A percentile compares a stretch with the other conserved stretches of the same genome.
Conservation (phyloP, 2,888 invertebrate species). For the Dicyrtoma fusca region DNA sequence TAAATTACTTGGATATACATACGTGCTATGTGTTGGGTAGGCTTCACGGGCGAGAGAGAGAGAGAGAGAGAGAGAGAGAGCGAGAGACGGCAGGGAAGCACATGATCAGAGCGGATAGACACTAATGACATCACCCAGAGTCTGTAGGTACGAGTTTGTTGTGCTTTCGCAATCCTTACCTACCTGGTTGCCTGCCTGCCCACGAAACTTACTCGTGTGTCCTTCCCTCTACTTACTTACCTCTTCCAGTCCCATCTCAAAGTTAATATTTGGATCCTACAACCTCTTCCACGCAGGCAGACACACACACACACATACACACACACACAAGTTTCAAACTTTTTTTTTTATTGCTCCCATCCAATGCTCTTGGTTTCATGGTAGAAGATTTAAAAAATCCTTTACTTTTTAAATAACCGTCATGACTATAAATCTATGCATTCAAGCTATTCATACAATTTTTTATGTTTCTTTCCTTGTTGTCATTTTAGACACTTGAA, state of each 20-base stretch:
- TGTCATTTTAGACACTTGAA: slow-evolving; percentile 15
- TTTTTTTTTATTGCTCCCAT: too few species aligned
- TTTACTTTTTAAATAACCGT: too few species aligned
- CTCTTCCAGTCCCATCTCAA: slow-evolving; percentile 6
- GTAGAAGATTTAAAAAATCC: too few species aligned
- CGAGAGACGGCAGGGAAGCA: slow-evolving; percentile 10
- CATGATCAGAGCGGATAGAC: slow-evolving; percentile 21
- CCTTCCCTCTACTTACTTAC: not conserved
- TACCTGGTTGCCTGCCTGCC: slow-evolving; percentile 9
- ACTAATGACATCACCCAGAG: slow-evolving; percentile 8
- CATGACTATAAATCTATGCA: not conserved
- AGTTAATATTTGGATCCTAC: not conserved
- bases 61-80: not conserved
- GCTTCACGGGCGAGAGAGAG: not conserved
- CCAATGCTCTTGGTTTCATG: too few species aligned
- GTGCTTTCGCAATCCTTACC: not conserved
- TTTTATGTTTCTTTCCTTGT: not conserved
- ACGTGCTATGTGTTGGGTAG: too few species aligned
- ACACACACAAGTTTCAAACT: too few species aligned
- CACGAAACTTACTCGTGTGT: not conserved
- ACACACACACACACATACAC: too few species aligned
- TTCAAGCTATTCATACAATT: not conserved
- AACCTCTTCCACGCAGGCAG: too few species aligned
- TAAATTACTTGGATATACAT: too few species aligned
- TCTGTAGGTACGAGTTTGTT: not conserved